Conservation (phyloP, 2,888 invertebrate species). For the Lycophotia porphyrea region DNA sequence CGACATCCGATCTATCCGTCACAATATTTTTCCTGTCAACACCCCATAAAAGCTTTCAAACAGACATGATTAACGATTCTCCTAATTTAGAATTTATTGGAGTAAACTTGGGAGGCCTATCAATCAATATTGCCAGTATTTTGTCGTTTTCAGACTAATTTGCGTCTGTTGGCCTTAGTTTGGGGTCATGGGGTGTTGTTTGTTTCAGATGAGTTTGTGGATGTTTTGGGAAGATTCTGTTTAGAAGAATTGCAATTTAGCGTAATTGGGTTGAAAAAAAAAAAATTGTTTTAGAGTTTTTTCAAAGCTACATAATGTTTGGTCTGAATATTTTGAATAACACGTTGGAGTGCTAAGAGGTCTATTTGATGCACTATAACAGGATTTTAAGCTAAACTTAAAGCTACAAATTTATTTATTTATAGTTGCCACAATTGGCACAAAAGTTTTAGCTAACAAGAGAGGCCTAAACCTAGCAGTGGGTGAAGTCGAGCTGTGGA, state of each 20-base stretch:
- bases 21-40: slow-evolving; percentile 63
- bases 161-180: slow-evolving; percentile 15
- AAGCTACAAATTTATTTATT: too few relatives aligned
- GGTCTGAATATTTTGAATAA: not conserved
- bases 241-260: not conserved
- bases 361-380: too few relatives aligned
- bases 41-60: slow-evolving; percentile 62
- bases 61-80: slow-evolving; percentile 70
- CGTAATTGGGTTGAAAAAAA: not conserved
- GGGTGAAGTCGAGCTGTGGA: too few relatives aligned
- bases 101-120: slow-evolving; percentile 51
- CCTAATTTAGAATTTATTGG: slow-evolving; percentile 69
- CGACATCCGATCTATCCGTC: slow-evolving; percentile 50
- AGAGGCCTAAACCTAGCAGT: too few relatives aligned
- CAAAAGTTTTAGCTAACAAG: too few relatives aligned
- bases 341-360: too few relatives aligned
- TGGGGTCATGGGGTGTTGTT: slow-evolving; percentile 9
- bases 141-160: slow-evolving; percentile 53
- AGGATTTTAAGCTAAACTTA: too few relatives aligned
- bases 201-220: slow-evolving; percentile 10
- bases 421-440: too few relatives aligned
- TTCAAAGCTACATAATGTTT: not conserved
- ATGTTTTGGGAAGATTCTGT: not conserved
- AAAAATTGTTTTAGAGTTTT: not conserved
- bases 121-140: slow-evolving; percentile 54